Evolutionary conservation across 2,113 vertebrate species (phyloP).

Genomic region (Pyrgilauda ruficollis): DNA sequence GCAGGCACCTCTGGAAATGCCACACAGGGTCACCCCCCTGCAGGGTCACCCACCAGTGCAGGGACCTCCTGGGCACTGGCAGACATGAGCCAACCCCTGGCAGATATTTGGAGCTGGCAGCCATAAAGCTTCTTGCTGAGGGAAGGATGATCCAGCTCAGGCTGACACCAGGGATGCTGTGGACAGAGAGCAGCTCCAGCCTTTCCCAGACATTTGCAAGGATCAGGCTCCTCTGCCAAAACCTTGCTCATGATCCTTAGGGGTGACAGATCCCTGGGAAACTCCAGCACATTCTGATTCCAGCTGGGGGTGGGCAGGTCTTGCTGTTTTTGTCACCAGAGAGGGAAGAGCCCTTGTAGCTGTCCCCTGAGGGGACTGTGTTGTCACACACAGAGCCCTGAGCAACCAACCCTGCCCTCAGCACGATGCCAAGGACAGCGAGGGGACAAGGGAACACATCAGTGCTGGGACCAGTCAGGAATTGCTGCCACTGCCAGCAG

Average conservation of each 20-base stretch:
- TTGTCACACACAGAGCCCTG: not conserved
- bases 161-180: not conserved
- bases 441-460: not conserved
- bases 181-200: no score
- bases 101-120: not conserved
- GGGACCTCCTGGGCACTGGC: not conserved
- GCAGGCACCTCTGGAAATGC: not conserved
- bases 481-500: not conserved
- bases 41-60: accelerated
- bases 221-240: not conserved
- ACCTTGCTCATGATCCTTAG: not conserved
- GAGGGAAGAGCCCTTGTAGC: not conserved
- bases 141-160: not conserved
- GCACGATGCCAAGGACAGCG: not conserved
- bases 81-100: not conserved
- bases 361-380: not conserved
- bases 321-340: not conserved
- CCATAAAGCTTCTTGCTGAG: not conserved
- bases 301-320: no score
- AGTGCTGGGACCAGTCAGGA: not conserved
- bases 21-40: not conserved
- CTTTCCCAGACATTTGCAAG: not conserved
- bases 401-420: not conserved
- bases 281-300: not conserved
- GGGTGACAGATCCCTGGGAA: not conserved